These are phyloP conservation scores for Alaudala cheleensis DNA, from an alignment of 2,113 vertebrate species.

Conservation along the genomic window DNA sequence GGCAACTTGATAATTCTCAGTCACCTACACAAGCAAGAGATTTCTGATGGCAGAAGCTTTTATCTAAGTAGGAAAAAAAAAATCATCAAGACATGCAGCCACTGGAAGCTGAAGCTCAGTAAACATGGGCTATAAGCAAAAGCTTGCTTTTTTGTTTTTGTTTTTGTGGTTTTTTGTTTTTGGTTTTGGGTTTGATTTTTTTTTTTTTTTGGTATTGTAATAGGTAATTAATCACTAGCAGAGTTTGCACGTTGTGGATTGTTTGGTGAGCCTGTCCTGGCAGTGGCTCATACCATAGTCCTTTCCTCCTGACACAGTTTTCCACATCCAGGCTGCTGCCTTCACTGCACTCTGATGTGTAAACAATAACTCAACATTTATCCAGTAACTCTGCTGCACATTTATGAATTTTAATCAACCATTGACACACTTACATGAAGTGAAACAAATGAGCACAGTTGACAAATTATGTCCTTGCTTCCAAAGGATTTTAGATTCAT, in stretches of 20 bases:
- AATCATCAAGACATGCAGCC: not conserved
- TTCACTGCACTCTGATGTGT: not conserved
- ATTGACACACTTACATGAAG: slow-evolving; percentile 43
- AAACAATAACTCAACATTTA: slow-evolving; percentile 43
- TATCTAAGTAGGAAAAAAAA: not conserved
- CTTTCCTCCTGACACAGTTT: slow-evolving; percentile 24
- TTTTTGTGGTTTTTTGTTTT: not conserved
- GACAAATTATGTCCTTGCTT: slow-evolving; percentile 37
- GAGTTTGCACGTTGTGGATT: not conserved
- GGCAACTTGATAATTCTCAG: not conserved
- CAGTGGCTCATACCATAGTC: not conserved
- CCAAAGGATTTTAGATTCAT: slow-evolving; percentile 17
- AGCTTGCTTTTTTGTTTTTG: not conserved
- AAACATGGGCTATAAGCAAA: not conserved
- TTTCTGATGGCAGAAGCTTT: not conserved
- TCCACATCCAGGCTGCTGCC: not conserved
- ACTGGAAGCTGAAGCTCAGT: not conserved
- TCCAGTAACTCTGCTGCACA: not conserved
- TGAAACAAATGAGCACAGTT: slow-evolving; percentile 36
- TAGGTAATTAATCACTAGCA: not conserved
- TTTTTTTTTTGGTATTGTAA: not conserved
- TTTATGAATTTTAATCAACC: slow-evolving; percentile 59
- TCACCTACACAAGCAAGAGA: not conserved
- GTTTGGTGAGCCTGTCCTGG: slow-evolving; percentile 1
- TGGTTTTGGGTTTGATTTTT: not conserved